Base-by-base conservation (phyloP, 2,888 invertebrate genomes). In the Patella pellucida region DNA sequence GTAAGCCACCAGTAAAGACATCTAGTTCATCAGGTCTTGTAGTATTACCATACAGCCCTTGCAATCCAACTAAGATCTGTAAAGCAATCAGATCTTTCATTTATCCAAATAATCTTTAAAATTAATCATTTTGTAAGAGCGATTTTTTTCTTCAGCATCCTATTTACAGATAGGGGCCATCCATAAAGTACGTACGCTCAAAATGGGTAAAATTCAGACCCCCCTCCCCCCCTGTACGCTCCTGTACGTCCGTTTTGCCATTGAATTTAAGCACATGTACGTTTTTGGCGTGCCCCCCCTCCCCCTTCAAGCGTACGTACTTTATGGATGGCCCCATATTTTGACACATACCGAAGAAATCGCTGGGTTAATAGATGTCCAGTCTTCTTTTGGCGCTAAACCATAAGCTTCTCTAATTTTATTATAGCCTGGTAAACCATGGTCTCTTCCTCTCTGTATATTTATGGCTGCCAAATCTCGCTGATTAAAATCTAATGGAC, bases 401-500 rank as follows among this genome's bases (percentile, higher is more conserved):
- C 91, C 92, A 82, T 92, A 93, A 1, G 92, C 92, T 81, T 89
- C 86, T 78, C 93, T 88, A 0, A 93, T 93, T 1, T 92, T 91
- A 85, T 94, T 93, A 87, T 93, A 94, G 87, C 93, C 93, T 1
- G 94, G 93, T 50, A 93, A 86, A 0, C 99, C 99, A 87, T 98
- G 98, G 91, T 99, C 99, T 41, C 99, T 93, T 1, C 97, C 99
- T 76, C 99, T 93, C 97, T 99, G 99, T 76, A 99, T 98, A 89
- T 98, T 98, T 7, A 98, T 92, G 0, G 98, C 98, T 0, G 97
- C 98, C 72, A 99, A 93, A 91, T 99, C 99, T 68, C 98, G 93
- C 31, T 98, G 93, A 0, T 98, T 97, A 91, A 98, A 99, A 89
- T 99, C 98, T 95, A 98, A 96, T 0, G 99, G 98, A 0, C 99